Evolutionary conservation across 1,140 invertebrate genomes (phyloP), one percentile per base, ranked within the genome.

Genomic region (Ectropis grisescens): DNA sequence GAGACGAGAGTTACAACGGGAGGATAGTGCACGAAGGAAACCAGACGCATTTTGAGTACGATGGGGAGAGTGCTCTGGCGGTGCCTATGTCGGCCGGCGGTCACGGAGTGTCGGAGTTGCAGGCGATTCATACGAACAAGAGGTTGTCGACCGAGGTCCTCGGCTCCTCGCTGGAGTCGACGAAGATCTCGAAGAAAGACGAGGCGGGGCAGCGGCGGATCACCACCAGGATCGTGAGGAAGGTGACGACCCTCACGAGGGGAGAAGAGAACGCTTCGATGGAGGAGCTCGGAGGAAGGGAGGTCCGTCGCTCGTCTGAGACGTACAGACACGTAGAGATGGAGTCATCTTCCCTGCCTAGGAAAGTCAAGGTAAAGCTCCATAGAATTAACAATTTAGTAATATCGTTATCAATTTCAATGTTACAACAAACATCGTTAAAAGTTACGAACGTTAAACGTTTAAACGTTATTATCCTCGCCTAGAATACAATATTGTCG

Each of bases 221-320:
- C 34, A 95, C 93, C 9, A 93, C 93, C 13, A 88, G 92, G 50
- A 93, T 96, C 40, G 89, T 96, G 3, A 86, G 93, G 29, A 96
- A 96, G 72, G 94, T 95, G 40, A 97, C 94, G 5, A 96, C 94
- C 1, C 67, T 96, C 33, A 94, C 93, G 10, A 85, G 93, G 1
- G 94, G 93, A 12, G 93, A 96, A 57, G 92, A 95, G 64, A 87
- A 91, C 41, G 87, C 88, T 41, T 85, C 88, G 10, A 82, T 88
- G 10, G 90, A 94, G 44, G 90, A 92, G 59, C 67, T 93, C 83
- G 43, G 68, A 68, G 49, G 79, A 59, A 35, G 79, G 24, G 84
- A 85, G 25, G 65, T 86, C 19, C 82, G 82, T 19, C 61, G 76
- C 37, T 83, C 83, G 5, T 53, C 69, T 33, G 65, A 84, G 47